phyloP scores from a whole-genome alignment of 2,113 vertebrate species.

The Tympanuchus pallidicinctus region DNA sequence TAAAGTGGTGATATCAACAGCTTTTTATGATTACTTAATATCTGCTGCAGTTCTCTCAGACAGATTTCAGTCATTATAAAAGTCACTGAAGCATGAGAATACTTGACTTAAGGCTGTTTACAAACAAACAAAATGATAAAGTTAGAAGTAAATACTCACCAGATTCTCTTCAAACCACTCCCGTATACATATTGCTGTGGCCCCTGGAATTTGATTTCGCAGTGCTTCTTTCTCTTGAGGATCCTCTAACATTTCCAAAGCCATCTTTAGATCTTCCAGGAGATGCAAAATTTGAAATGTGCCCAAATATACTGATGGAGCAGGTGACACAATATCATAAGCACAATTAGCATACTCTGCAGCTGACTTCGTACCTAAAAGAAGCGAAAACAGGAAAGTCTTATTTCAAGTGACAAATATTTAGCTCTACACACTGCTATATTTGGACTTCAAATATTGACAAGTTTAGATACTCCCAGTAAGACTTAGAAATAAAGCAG shows the following conservation, averaged over 20 bases:
- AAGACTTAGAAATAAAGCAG: not conserved
- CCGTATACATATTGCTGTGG: conserved; percentile 81
- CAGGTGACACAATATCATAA: conserved; percentile 72
- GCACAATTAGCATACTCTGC: conserved; percentile 73
- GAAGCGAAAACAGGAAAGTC: not conserved
- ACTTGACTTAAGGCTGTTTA: not conserved
- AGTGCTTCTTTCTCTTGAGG: conserved; percentile 79
- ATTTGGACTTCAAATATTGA: not conserved
- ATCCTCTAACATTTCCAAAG: conserved; percentile 81
- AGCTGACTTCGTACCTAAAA: conserved; percentile 86
- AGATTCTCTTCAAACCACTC: conserved; percentile 82
- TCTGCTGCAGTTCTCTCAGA: not conserved
- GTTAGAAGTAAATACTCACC: conserved; percentile 74
- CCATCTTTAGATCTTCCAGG: conserved; percentile 83
- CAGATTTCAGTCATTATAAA: not conserved
- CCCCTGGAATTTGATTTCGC: conserved; percentile 80
- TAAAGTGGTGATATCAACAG: not conserved
- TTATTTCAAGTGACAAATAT: not conserved
- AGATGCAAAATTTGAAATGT: conserved; percentile 84
- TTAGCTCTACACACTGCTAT: accelerated
- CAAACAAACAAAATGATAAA: not conserved
- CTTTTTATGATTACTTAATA: not conserved
- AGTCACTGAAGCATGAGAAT: not conserved
- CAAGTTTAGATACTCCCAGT: not conserved
- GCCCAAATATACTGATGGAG: conserved; percentile 72